A percentile compares a stretch with the other conserved stretches of the same genome.
These are phyloP conservation scores for Halcyon smyrnensis DNA, from an alignment of 2,797 vertebrate genomes.

Conservation along the genomic window DNA sequence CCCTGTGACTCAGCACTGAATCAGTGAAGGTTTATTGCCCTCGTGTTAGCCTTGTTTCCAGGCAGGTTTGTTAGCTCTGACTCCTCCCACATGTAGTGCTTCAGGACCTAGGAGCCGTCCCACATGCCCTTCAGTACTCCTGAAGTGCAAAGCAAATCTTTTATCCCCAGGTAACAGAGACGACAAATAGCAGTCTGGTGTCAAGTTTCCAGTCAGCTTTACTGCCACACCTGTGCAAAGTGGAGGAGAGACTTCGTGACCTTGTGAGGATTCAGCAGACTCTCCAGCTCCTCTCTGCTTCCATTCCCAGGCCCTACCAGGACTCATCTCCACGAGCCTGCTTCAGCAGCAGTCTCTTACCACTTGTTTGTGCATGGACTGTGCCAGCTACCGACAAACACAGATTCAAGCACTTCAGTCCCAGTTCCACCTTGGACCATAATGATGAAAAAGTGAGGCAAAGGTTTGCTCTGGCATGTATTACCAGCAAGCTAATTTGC, in stretches of 20 bases:
- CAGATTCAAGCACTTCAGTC: accelerated
- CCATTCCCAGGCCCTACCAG: background rate
- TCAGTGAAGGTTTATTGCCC: background rate
- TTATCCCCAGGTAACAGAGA: background rate
- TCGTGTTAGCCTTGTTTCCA: background rate
- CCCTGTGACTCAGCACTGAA: background rate
- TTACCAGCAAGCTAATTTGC: background rate
- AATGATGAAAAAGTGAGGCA: background rate
- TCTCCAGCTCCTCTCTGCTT: background rate
- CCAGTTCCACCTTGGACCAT: background rate
- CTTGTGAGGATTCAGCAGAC: accelerated
- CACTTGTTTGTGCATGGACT: background rate
- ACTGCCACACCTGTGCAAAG: background rate
- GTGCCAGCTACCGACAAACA: background rate
- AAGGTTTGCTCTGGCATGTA: background rate
- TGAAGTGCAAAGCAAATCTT: background rate
- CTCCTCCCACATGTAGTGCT: accelerated
- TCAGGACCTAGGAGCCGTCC: accelerated
- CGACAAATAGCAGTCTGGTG: background rate
- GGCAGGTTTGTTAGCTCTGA: background rate
- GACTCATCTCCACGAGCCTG: background rate
- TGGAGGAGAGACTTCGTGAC: background rate
- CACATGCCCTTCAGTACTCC: background rate
- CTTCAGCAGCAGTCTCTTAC: background rate
- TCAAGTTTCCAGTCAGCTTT: background rate